Base-by-base conservation (phyloP, 2,888 invertebrate species). In the Micoletzkya japonica region DNA sequence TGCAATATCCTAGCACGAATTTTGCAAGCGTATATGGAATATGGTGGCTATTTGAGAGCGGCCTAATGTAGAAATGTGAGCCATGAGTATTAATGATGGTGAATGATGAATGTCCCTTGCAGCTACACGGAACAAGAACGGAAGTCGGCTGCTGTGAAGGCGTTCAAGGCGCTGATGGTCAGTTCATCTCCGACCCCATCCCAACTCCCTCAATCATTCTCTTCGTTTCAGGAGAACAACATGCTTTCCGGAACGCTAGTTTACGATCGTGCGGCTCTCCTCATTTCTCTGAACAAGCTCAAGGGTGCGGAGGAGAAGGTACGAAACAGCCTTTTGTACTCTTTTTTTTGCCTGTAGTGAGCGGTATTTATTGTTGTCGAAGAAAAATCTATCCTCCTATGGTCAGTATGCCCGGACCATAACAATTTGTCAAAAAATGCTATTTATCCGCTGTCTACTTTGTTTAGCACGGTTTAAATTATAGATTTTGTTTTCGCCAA, bases 201-300 rank as follows among this genome's bases (percentile, higher is more conserved):
- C 52, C 6, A 52, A n/a, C 4, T 1, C 7, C 52, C 26, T n/a
- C 24, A 1, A 52, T 24, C 30, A 14, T 32, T 20, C 32, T 4
- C 17, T 7, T n/a, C 24, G 10, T 49, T 63, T n/a, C 50, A 63
- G 63, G 7, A 4, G 2, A 30, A 20, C 26, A 26, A 26, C 3
- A 3, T 3, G 20, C 63, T 63, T 24, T 32, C 44, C 32, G 34
- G 34, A 1, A 24, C n/a, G 17, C n/a, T n/a, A 14, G 2, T 63
- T 34, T 63, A 63, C 34, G 63, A 63, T 32, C 49, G 63, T 6
- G 63, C 63, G 14, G 50, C 50, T 10, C 63, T 63, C 0, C 50
- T 63, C 32, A 20, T 63, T 24, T 20, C 49, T 0, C 50, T 63
- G 3, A n/a, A 63, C 14, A 36, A 63, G 50, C n/a, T 63, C 63